These are phyloP conservation scores for Polymixis lichenea DNA, from an alignment of 2,888 invertebrate species.

Conservation along the genomic window DNA sequence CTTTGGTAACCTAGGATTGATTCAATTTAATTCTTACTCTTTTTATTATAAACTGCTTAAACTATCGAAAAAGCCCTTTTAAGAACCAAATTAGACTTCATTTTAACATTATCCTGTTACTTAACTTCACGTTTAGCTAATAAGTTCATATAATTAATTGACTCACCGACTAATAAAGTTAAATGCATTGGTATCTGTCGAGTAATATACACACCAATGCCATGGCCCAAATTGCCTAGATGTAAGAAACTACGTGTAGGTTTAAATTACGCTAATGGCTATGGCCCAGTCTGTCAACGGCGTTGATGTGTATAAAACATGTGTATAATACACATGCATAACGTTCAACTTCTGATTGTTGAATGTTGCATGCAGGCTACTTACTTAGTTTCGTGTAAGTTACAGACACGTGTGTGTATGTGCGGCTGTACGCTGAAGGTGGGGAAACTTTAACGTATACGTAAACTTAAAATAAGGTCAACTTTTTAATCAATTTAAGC, in stretches of 20 bases:
- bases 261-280: background rate
- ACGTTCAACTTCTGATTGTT: background rate
- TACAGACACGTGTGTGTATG: conserved; percentile 3
- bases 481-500: conserved; percentile 8
- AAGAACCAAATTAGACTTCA: background rate
- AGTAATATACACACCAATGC: background rate
- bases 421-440: background rate
- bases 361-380: background rate
- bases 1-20: background rate
- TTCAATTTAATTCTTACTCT: background rate
- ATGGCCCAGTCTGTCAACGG: background rate
- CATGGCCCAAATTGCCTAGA: background rate
- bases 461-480: conserved; percentile 8
- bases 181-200: conserved; percentile 13
- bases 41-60: background rate
- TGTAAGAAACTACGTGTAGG: no score
- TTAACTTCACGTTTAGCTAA: background rate
- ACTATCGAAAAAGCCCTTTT: background rate
- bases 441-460: background rate
- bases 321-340: conserved; percentile 7
- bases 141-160: background rate
- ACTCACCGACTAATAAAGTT: background rate
- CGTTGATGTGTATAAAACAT: background rate
- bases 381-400: background rate
- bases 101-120: background rate